Conservation (phyloP, 2,888 invertebrate species). For the Troides oblongomaculatus region DNA sequence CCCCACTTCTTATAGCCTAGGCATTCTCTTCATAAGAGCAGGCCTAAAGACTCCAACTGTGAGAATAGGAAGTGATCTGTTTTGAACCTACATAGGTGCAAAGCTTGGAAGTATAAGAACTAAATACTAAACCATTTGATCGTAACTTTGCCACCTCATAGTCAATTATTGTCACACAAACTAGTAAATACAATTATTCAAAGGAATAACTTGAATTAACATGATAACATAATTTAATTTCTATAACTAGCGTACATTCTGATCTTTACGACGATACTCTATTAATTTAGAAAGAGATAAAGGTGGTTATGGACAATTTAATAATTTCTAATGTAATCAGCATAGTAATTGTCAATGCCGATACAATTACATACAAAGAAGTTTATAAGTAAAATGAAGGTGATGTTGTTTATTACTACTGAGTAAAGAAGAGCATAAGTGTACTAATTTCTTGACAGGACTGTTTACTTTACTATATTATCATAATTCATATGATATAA, state of each 20-base stretch:
- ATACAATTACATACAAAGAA: constrained; percentile 22
- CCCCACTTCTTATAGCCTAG: too few relatives aligned
- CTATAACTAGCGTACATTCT: constrained; percentile 3
- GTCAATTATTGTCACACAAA: not conserved
- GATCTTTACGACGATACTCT: constrained; percentile 20
- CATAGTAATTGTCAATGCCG: constrained; percentile 26
- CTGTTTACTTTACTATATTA: not conserved
- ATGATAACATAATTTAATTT: constrained; percentile 10
- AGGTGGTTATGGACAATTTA: constrained; percentile 22
- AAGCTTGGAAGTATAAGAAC: too few relatives aligned
- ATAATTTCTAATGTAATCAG: constrained; percentile 29
- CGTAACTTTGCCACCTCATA: not conserved
- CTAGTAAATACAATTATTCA: not conserved
- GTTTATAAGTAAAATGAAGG: constrained; percentile 20
- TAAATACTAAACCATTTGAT: too few relatives aligned
- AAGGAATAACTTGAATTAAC: constrained; percentile 11
- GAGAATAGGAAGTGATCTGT: too few relatives aligned
- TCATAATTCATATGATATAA: not conserved
- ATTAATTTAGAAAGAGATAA: constrained; percentile 27
- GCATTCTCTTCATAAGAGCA: too few relatives aligned
- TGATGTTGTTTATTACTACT: constrained; percentile 12
- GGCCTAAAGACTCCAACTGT: too few relatives aligned
- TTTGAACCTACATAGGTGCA: too few relatives aligned
- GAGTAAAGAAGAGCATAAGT: not conserved
- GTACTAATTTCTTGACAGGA: not conserved